These are phyloP conservation scores for Drosophila algonquin DNA, from an alignment of 2,888 invertebrate genomes.

Conservation along the genomic window DNA sequence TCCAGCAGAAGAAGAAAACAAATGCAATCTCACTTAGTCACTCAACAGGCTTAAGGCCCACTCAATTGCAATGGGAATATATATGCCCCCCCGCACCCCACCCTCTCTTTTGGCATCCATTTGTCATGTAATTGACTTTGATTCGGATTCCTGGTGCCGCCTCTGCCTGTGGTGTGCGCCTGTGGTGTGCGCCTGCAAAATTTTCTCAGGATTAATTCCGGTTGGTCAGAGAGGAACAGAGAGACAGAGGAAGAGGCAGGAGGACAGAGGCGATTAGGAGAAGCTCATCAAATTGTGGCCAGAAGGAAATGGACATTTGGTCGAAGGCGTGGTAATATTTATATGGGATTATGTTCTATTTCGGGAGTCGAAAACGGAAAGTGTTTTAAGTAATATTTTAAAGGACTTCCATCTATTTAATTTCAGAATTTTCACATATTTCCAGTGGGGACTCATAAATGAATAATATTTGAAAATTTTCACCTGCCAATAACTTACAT, in stretches of 20 bases:
- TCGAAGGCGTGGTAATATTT: background rate
- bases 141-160: slow-evolving; percentile 16
- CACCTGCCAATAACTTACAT: too few species aligned
- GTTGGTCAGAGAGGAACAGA: background rate
- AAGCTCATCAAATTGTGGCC: background rate
- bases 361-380: background rate
- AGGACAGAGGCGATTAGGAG: background rate
- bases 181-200: background rate
- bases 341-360: background rate
- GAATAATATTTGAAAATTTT: too few species aligned
- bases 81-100: slow-evolving; percentile 1
- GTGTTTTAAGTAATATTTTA: too few species aligned
- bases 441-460: too few species aligned
- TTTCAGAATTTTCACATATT: too few species aligned
- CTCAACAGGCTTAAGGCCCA: slow-evolving; percentile 36
- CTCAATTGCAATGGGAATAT: slow-evolving; percentile 32
- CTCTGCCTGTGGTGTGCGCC: too few species aligned
- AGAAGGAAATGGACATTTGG: background rate
- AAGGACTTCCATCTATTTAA: background rate
- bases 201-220: slow-evolving; percentile 9
- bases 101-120: slow-evolving; percentile 23
- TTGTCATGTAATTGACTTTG: slow-evolving; percentile 43
- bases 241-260: background rate
- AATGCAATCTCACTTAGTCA: slow-evolving; percentile 47
- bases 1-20: slow-evolving; percentile 33